Evolutionary conservation across 2,888 invertebrate genomes (phyloP).

Genomic region (Tenthredo livida): DNA sequence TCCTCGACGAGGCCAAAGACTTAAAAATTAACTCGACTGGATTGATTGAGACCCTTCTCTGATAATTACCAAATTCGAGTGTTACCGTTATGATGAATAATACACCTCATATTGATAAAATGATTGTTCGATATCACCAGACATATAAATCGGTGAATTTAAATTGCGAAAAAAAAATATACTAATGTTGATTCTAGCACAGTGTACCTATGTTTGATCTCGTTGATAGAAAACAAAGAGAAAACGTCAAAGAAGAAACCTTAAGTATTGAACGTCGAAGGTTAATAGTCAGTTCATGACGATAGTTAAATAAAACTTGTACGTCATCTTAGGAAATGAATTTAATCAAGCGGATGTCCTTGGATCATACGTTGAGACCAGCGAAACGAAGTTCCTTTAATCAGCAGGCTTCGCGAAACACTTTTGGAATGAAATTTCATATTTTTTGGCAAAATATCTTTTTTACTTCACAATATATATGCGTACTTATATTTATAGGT

Average conservation of each 20-base stretch:
- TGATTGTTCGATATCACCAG: not conserved
- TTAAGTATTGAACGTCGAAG: slow-evolving; percentile 10
- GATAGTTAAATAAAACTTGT: slow-evolving; percentile 59
- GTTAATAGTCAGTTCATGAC: slow-evolving; percentile 31
- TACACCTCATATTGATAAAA: not conserved
- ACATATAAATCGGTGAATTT: not conserved
- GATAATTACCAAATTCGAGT: too few species aligned
- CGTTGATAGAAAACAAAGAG: not conserved
- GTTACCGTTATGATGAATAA: too few species aligned
- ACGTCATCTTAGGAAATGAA: slow-evolving; percentile 65
- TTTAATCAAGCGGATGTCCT: slow-evolving; percentile 70
- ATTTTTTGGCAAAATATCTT: slow-evolving; percentile 39
- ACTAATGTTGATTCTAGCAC: not conserved
- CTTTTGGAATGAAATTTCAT: slow-evolving; percentile 43
- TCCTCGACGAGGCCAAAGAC: too few species aligned
- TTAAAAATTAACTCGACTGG: too few species aligned
- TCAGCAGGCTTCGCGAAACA: slow-evolving; percentile 59
- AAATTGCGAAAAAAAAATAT: not conserved
- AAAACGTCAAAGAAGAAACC: slow-evolving; percentile 21
- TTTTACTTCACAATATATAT: not conserved
- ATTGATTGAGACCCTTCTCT: too few species aligned
- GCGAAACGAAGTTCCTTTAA: slow-evolving; percentile 68
- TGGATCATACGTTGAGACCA: slow-evolving; percentile 58
- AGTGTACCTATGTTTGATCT: not conserved
- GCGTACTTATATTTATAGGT: too few species aligned